Percentiles rank a stretch among this genome's conserved stretches.
Evolutionary conservation across 1,140 invertebrate species (phyloP).

Genomic region (Drosophila pseudoananassae): DNA sequence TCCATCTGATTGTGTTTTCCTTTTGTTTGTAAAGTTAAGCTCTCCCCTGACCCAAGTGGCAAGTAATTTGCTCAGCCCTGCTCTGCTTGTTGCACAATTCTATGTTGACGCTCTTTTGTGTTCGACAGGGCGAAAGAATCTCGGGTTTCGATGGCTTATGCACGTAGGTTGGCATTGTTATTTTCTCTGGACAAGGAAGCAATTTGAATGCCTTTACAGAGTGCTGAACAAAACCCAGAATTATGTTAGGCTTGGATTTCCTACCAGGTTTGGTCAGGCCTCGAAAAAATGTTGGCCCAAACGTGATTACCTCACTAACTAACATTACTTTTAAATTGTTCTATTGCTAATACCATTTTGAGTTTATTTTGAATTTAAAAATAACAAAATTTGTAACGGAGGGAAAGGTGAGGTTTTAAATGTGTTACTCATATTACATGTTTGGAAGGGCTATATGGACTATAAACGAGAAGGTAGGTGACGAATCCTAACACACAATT

Average conservation of each 20-base stretch:
- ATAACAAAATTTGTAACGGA: too few species aligned
- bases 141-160: constrained; percentile 69
- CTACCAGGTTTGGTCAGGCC: neutral
- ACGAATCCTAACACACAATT: too few species aligned
- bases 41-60: constrained; percentile 33
- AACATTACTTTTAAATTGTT: neutral
- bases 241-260: constrained; percentile 29
- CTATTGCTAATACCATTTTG: too few species aligned
- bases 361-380: too few species aligned
- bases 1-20: neutral
- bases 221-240: constrained; percentile 40
- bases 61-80: constrained; percentile 35
- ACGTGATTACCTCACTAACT: neutral
- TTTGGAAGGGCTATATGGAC: too few species aligned
- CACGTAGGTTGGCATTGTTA: constrained; percentile 66
- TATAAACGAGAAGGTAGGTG: too few species aligned
- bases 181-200: constrained; percentile 45
- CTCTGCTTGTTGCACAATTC: constrained; percentile 57
- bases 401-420: too few species aligned
- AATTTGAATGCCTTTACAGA: constrained; percentile 50
- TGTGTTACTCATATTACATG: too few species aligned
- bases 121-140: constrained; percentile 64
- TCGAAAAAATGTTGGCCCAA: neutral
- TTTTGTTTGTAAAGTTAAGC: constrained; percentile 43
- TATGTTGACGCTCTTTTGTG: constrained; percentile 55